These are phyloP conservation scores for Phthorimaea operculella DNA, from an alignment of 1,140 invertebrate genomes.

Conservation along the genomic window DNA sequence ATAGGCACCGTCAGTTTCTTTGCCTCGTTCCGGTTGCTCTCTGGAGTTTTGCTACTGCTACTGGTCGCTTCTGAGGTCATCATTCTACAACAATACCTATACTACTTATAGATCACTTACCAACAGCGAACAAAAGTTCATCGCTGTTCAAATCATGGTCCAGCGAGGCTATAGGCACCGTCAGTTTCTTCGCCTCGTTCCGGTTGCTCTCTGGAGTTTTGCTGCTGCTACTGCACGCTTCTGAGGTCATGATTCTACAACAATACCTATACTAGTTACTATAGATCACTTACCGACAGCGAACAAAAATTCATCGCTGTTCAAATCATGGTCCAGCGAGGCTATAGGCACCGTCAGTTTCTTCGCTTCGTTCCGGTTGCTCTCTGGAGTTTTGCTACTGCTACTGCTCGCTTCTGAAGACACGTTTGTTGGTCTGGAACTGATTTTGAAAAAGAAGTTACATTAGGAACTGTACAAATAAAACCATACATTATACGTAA, in stretches of 20 bases:
- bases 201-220: slow-evolving; percentile 53
- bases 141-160: slow-evolving; percentile 64
- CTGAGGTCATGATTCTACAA: no score
- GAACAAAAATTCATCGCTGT: slow-evolving; percentile 61
- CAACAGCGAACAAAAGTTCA: slow-evolving; percentile 59
- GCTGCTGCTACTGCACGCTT: no score
- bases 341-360: slow-evolving; percentile 60
- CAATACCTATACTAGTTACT: no score
- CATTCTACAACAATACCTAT: no score
- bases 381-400: slow-evolving; percentile 55
- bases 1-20: slow-evolving; percentile 59
- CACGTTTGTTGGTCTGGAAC: slow-evolving; percentile 62
- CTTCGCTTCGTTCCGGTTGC: slow-evolving; percentile 38
- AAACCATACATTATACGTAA: no score
- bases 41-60: slow-evolving; percentile 51
- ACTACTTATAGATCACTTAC: no score
- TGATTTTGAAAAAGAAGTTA: slow-evolving; percentile 1
- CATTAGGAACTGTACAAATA: no score
- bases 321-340: slow-evolving; percentile 59
- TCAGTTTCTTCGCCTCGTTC: slow-evolving; percentile 52
- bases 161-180: slow-evolving; percentile 58
- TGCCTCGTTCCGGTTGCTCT: slow-evolving; percentile 36
- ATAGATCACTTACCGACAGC: slow-evolving; percentile 45
- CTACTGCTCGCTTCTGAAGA: slow-evolving; percentile 55
- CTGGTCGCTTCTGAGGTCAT: no score